Percentiles rank a stretch among this genome's conserved stretches.
These are phyloP conservation scores for Cyrtorhinus lividipennis DNA, from an alignment of 1,140 invertebrate genomes.

Conservation along the genomic window DNA sequence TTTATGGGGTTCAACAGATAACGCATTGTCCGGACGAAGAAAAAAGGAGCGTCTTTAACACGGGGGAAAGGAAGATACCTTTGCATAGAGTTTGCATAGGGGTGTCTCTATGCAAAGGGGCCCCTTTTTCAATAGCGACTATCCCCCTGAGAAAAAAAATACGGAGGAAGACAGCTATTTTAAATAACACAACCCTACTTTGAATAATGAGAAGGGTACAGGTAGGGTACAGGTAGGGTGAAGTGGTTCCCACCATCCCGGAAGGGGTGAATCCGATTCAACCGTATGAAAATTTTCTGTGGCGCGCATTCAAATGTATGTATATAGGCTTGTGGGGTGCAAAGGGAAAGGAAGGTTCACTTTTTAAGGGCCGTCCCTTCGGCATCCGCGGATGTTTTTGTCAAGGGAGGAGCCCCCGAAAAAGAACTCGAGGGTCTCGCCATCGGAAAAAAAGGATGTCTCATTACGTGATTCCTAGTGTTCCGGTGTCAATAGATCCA, in stretches of 20 bases:
- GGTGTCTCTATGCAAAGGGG: constrained; percentile 1
- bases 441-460: too few relatives aligned
- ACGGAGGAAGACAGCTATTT: constrained; percentile 19
- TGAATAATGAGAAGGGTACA: constrained; percentile 13
- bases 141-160: constrained; percentile 14
- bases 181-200: constrained; percentile 19
- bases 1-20: constrained; percentile 7
- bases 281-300: constrained; percentile 13
- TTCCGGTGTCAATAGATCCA: constrained; percentile 12
- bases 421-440: not conserved
- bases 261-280: constrained; percentile 5
- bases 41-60: constrained; percentile 3
- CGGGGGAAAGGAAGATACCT: not conserved
- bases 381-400: constrained; percentile 4
- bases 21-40: not conserved
- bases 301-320: constrained; percentile 9
- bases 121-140: not conserved
- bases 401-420: not conserved
- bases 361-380: not conserved
- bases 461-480: constrained; percentile 1
- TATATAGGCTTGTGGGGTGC: not conserved
- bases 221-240: not conserved
- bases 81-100: not conserved
- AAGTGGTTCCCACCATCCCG: constrained; percentile 5
- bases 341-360: not conserved